phyloP scores from a whole-genome alignment of 2,797 vertebrate genomes.

The Salmo trutta region DNA sequence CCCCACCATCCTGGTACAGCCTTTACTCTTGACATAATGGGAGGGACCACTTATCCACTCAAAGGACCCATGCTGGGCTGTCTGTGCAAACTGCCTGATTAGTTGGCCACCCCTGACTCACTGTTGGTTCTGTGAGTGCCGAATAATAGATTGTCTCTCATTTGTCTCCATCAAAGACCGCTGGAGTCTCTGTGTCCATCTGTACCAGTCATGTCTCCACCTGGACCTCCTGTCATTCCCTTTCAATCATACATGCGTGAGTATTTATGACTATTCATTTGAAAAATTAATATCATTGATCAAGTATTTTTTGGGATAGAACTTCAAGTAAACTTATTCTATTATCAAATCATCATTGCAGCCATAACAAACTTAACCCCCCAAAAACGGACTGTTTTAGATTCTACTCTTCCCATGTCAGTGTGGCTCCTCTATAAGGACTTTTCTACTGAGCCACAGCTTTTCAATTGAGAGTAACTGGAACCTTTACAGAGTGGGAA shows the following conservation, averaged over 20 bases:
- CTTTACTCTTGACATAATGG: conserved; percentile 79
- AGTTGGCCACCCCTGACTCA: conserved; percentile 76
- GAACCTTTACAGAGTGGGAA: conserved; percentile 51
- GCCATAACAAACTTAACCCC: too few relatives aligned
- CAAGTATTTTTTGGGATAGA: not conserved
- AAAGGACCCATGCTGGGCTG: conserved; percentile 74
- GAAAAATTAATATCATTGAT: not conserved
- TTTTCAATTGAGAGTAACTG: conserved; percentile 51
- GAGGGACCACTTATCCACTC: conserved; percentile 79
- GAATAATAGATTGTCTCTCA: conserved; percentile 75
- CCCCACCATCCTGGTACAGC: conserved; percentile 57
- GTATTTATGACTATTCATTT: too few relatives aligned
- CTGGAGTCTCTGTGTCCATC: conserved; percentile 40
- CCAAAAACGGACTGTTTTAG: too few relatives aligned
- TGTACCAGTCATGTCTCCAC: conserved; percentile 42
- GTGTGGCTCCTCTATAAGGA: not conserved
- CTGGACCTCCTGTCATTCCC: conserved; percentile 20
- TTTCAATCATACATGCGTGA: conserved; percentile 7
- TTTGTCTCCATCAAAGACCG: conserved; percentile 69
- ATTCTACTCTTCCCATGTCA: too few relatives aligned
- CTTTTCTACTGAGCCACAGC: conserved; percentile 9
- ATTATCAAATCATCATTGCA: too few relatives aligned
- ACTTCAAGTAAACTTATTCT: too few relatives aligned
- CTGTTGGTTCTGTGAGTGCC: conserved; percentile 69
- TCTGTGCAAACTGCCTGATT: conserved; percentile 74